Conservation (phyloP, 2,888 invertebrate genomes). For the Stegana nigrithorax region DNA sequence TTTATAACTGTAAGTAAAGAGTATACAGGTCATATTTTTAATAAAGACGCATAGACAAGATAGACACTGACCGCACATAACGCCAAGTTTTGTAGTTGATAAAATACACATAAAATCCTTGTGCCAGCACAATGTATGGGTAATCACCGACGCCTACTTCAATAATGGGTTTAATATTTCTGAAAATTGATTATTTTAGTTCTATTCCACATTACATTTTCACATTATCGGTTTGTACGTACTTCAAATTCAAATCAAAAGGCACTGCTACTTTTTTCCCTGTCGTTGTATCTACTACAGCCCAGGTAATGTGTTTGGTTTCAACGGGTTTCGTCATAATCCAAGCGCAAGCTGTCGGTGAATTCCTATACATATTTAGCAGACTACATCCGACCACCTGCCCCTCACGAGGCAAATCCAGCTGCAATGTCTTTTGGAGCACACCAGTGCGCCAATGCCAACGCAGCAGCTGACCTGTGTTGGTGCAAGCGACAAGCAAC, state of each 20-base stretch:
- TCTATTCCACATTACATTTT: too few relatives aligned
- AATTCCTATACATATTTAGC: conserved; percentile 48
- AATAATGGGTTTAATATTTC: conserved; percentile 37
- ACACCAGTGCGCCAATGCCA: conserved; percentile 75
- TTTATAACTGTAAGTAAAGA: too few relatives aligned
- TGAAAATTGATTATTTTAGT: too few relatives aligned
- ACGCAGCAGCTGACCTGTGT: conserved; percentile 70
- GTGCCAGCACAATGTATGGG: conserved; percentile 53
- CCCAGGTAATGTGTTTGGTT: conserved; percentile 35
- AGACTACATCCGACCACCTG: conserved; percentile 53
- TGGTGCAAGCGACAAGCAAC: conserved; percentile 71
- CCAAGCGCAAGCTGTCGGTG: conserved; percentile 54
- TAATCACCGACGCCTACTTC: conserved; percentile 52
- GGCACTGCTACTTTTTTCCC: conserved; percentile 31
- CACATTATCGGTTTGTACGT: conserved; percentile 27
- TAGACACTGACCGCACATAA: conserved; percentile 41
- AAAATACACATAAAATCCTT: conserved; percentile 48
- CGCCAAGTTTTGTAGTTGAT: conserved; percentile 56
- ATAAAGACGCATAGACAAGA: too few relatives aligned
- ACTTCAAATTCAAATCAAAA: conserved; percentile 43
- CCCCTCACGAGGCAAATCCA: conserved; percentile 25
- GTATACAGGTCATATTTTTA: too few relatives aligned
- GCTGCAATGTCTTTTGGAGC: conserved; percentile 51
- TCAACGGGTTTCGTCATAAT: conserved; percentile 39
- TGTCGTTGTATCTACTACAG: conserved; percentile 51